phyloP scores from a whole-genome alignment of 2,797 vertebrate genomes.

The Hippoglossus hippoglossus region DNA sequence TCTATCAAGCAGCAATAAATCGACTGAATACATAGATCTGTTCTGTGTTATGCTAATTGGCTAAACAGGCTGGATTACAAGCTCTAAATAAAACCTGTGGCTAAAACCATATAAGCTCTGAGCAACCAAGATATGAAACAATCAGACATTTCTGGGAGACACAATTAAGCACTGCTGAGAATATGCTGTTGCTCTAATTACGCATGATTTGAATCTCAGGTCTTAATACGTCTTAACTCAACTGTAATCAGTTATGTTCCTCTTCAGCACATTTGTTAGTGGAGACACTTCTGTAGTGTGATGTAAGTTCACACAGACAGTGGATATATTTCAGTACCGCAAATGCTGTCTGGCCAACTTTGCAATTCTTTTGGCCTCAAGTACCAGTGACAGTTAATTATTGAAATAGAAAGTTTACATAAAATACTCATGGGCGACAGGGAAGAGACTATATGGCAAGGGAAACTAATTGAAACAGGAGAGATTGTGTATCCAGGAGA shows the following conservation, averaged over 20 bases:
- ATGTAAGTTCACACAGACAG: no score
- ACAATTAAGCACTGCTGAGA: background rate
- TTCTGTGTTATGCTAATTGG: background rate
- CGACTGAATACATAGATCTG: background rate
- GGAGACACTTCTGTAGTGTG: background rate
- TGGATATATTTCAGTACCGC: background rate
- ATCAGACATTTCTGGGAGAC: background rate
- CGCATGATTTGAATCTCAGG: conserved; percentile 8
- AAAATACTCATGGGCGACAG: background rate
- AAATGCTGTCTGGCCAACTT: background rate
- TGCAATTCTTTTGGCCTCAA: background rate
- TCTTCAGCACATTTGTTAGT: background rate
- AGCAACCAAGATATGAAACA: conserved; percentile 5
- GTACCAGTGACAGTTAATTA: background rate
- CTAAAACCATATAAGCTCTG: background rate
- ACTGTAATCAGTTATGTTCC: background rate
- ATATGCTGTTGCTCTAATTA: conserved; percentile 13
- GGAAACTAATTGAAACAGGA: background rate
- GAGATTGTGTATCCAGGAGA: background rate
- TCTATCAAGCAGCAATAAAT: background rate
- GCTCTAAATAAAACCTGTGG: background rate
- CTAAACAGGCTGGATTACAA: background rate
- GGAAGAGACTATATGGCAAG: background rate
- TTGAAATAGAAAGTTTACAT: background rate
- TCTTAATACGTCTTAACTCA: conserved; percentile 9